phyloP scores from a whole-genome alignment of 2,797 vertebrate genomes.

The Artibeus jamaicensis region DNA sequence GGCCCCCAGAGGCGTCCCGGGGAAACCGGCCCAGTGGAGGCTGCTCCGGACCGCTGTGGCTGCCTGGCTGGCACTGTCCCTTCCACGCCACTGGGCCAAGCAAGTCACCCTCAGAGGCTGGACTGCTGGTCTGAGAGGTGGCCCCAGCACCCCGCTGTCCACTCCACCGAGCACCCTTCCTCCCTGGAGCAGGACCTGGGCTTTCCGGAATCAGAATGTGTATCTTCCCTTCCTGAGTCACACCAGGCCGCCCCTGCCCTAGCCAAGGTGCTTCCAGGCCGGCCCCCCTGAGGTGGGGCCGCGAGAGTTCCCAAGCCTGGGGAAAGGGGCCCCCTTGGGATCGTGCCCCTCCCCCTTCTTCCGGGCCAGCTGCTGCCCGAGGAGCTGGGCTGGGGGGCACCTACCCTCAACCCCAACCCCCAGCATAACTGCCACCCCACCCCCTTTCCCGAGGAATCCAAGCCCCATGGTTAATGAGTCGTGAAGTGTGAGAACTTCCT shows the following conservation, averaged over 20 bases:
- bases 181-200: neutral
- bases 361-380: neutral
- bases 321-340: neutral
- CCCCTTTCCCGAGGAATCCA: slow-evolving; percentile 91
- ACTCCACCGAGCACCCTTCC: neutral
- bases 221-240: neutral
- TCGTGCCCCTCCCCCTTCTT: neutral
- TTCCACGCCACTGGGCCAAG: neutral
- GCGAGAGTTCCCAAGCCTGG: neutral
- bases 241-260: too few relatives aligned
- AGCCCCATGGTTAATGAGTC: slow-evolving; percentile 95
- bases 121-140: neutral
- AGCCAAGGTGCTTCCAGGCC: neutral
- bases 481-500: slow-evolving; percentile 99
- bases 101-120: neutral
- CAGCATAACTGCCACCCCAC: slow-evolving; percentile 72
- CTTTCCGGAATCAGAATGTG: neutral
- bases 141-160: neutral
- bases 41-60: neutral
- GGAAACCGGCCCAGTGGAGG: neutral
- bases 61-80: accelerated
- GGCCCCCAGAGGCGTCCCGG: neutral
- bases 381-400: neutral
- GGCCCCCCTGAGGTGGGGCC: neutral
- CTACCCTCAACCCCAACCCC: slow-evolving; percentile 5